phyloP scores from a whole-genome alignment of 2,113 vertebrate genomes.

The Chunga burmeisteri region DNA sequence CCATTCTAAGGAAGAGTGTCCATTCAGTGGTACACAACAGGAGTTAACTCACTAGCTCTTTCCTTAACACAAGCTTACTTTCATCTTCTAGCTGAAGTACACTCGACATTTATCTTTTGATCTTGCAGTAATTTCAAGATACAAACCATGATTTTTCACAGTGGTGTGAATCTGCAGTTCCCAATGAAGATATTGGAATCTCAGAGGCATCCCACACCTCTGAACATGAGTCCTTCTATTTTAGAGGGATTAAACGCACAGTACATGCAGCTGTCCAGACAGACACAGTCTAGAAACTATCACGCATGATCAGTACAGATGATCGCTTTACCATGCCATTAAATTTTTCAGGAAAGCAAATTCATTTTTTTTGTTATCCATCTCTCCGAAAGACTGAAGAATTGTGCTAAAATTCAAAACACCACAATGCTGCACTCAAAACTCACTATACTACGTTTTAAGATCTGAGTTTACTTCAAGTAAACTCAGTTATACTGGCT shows the following conservation, averaged over 20 bases:
- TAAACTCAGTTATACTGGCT: neutral
- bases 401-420: neutral
- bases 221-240: neutral
- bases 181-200: neutral
- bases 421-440: neutral
- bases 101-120: fast-evolving
- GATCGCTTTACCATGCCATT: neutral
- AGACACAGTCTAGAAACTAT: neutral
- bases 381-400: neutral
- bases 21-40: neutral
- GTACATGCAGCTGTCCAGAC: neutral
- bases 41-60: neutral
- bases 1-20: neutral
- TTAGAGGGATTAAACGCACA: neutral
- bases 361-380: neutral
- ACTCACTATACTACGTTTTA: neutral
- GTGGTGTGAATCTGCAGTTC: neutral
- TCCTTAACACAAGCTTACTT: neutral
- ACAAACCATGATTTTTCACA: neutral
- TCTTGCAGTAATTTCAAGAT: neutral
- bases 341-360: neutral
- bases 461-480: neutral
- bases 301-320: neutral
- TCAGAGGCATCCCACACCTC: neutral
- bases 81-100: neutral